Conservation (phyloP, 2,113 vertebrate genomes). For the Sphaerodactylus townsendi region DNA sequence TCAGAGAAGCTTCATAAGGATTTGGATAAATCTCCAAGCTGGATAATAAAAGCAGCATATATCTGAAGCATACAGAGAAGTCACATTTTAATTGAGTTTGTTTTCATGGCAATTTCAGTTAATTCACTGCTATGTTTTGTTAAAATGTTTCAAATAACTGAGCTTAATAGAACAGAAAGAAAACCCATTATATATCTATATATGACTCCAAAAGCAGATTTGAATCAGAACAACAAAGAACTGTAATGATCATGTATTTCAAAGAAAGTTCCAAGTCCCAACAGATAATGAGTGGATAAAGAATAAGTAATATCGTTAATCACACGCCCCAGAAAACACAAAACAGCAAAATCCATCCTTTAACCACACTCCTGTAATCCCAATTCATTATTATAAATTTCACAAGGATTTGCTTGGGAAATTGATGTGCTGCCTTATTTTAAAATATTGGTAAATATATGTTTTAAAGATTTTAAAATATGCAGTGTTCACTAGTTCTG, state of each 20-base stretch:
- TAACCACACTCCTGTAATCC: not conserved
- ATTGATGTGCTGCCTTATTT: not conserved
- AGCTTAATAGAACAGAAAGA: constrained; percentile 24
- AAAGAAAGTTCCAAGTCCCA: constrained; percentile 1
- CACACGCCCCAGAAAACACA: not conserved
- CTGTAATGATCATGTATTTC: not conserved
- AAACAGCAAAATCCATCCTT: not conserved
- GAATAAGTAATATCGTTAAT: not conserved
- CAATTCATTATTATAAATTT: not conserved
- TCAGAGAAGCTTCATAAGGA: constrained; percentile 31
- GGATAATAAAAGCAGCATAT: constrained; percentile 50
- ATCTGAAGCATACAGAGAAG: constrained; percentile 46
- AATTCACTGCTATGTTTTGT: constrained; percentile 46
- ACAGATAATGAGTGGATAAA: not conserved
- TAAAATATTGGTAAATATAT: not conserved
- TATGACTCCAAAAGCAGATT: not conserved
- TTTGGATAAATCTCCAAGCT: constrained; percentile 15
- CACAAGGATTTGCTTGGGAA: not conserved
- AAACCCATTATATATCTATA: constrained; percentile 12
- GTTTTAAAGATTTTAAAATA: not conserved
- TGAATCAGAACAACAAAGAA: constrained; percentile 16
- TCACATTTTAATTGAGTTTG: constrained; percentile 35
- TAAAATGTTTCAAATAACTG: constrained; percentile 45
- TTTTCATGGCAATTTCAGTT: constrained; percentile 34
- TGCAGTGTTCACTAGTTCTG: not conserved